Base-by-base conservation (phyloP, 2,797 vertebrate genomes). In the Cyprinodon diabolis region DNA sequence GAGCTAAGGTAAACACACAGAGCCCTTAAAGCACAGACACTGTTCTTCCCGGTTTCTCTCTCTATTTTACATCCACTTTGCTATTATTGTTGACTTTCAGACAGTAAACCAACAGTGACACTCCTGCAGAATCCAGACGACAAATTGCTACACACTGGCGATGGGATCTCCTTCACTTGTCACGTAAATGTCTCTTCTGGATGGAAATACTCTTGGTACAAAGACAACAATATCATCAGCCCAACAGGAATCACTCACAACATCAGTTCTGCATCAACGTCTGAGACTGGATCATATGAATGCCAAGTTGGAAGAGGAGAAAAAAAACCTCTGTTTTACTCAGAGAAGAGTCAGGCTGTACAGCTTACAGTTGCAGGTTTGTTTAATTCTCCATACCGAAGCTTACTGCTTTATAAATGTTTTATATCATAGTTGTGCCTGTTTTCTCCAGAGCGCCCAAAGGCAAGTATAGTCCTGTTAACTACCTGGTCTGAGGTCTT, bases 401-500 rank as follows among this genome's bases (percentile, higher is more conserved):
- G 66, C 15, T 8, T 4, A 12, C 0, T 69, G 19, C 77, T 14
- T 7, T 58, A 30, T 78, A 1, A 76, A 40, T 48, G 7, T 62
- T 17, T 43, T 12, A 66, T 43, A 15, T 68, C 6, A 68, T 4
- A 67, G 40, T 56, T 17, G 19, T 58, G 0, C 35, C 1, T 75
- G 66, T 79, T 65, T 78, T 3, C 52, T 79, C 7, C 78, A 95
- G 94, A 78, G 47, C 92, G 89, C 37, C 91, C 92, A 13, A 0
- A 45, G 65, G 79, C 93, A n/a, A 4, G 7, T 0, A 75, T 95
- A 55, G 45, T 8, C 11, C 77, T 95, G 63, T 68, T 91, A 70
- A 95, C 93, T 51, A 89, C 87, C 69, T 94, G 93, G 93, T 86
- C 88, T 3, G 91, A 94, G 3, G 93, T 89, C 19, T 92, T 95